These are phyloP conservation scores for Tupaia chinensis DNA, from an alignment of 2,113 vertebrate genomes.

Conservation along the genomic window DNA sequence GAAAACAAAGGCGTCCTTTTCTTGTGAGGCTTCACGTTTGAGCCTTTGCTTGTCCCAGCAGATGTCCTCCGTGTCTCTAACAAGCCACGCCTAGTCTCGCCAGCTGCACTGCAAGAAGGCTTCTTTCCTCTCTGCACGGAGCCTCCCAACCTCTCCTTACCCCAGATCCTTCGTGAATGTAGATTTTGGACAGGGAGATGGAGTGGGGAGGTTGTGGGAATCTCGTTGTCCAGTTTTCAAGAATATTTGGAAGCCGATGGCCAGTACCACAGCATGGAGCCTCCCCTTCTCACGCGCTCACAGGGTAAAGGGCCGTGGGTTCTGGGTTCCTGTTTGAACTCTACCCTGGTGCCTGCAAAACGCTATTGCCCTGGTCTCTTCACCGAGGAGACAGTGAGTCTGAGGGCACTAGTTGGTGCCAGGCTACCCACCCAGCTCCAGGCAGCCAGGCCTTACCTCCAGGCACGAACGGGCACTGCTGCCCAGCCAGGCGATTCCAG, in stretches of 20 bases:
- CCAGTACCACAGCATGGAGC: background rate
- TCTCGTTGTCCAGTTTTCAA: background rate
- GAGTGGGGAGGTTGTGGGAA: too few species aligned
- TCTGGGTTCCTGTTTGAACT: background rate
- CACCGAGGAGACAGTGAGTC: background rate
- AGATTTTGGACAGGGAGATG: background rate
- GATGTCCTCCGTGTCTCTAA: background rate
- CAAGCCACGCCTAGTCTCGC: background rate
- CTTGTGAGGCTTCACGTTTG: background rate
- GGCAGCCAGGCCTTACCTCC: background rate
- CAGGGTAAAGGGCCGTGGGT: rapidly evolving
- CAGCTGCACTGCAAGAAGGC: background rate
- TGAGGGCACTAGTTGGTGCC: background rate
- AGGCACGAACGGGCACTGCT: rapidly evolving
- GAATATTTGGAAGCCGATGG: background rate
- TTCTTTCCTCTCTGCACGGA: background rate
- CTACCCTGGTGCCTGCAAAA: background rate
- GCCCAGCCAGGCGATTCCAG: background rate
- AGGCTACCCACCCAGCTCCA: background rate
- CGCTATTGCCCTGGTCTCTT: background rate
- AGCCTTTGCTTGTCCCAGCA: background rate
- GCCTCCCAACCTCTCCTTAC: background rate
- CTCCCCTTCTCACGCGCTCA: rapidly evolving
- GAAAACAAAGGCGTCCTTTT: background rate
- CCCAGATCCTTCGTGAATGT: background rate